Percentiles rank a stretch among this genome's conserved stretches.
phyloP scores from a whole-genome alignment of 2,113 vertebrate genomes.

The Osmerus mordax region DNA sequence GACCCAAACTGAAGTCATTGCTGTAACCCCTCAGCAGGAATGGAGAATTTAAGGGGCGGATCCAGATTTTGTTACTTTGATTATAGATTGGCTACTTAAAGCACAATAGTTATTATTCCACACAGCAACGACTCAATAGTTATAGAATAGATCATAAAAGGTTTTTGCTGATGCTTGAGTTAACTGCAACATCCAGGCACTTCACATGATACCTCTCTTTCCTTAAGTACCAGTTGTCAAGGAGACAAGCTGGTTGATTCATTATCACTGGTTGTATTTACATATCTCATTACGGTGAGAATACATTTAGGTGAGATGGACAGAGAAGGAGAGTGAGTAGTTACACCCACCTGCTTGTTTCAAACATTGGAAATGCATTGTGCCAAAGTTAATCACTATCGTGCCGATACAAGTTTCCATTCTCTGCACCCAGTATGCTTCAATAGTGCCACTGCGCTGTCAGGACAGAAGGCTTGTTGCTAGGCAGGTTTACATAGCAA shows the following conservation, averaged over 20 bases:
- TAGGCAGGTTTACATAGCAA: no score
- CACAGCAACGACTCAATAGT: no score
- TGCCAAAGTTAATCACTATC: neutral
- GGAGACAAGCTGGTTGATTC: constrained; percentile 9
- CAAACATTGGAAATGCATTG: neutral
- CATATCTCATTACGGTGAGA: neutral
- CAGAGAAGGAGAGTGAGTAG: neutral
- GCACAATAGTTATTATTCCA: no score
- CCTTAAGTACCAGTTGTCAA: constrained; percentile 5
- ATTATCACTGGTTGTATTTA: constrained; percentile 19
- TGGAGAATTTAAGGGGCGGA: no score
- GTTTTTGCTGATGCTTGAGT: neutral
- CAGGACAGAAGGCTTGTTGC: no score
- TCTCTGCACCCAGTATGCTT: constrained; percentile 6
- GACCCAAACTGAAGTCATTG: no score
- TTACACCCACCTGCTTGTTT: neutral
- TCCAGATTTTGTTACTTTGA: no score
- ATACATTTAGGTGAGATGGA: neutral
- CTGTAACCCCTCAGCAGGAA: no score
- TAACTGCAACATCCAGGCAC: neutral
- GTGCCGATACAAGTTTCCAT: neutral
- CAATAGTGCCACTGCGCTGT: neutral
- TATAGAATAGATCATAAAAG: no score
- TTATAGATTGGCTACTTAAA: no score
- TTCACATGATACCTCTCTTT: neutral